Evolutionary conservation across 2,797 vertebrate species (phyloP).

Genomic region (Lophius americanus): DNA sequence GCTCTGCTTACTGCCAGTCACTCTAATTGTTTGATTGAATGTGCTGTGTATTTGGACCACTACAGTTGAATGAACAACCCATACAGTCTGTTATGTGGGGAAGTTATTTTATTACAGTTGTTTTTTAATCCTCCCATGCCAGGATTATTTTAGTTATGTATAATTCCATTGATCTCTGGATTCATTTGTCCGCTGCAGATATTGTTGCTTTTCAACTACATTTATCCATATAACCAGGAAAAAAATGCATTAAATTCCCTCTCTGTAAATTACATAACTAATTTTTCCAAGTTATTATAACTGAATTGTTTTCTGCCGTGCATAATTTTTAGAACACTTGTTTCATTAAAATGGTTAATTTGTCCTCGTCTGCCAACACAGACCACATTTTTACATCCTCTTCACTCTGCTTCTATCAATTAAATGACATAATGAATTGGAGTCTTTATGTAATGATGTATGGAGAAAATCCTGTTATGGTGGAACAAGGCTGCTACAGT

Average conservation of each 20-base stretch:
- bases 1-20: no score
- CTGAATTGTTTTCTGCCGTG: conserved; percentile 57
- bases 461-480: conserved; percentile 74
- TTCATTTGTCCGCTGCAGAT: conserved; percentile 12
- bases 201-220: conserved; percentile 12
- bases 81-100: no score
- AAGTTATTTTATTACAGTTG: not conserved
- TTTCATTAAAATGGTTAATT: conserved; percentile 76
- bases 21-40: no score
- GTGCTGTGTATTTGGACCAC: no score
- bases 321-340: conserved; percentile 66
- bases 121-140: not conserved
- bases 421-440: conserved; percentile 72
- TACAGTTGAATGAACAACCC: no score
- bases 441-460: conserved; percentile 64
- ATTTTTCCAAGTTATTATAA: conserved; percentile 58
- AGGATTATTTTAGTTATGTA: not conserved
- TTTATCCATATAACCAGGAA: conserved; percentile 24
- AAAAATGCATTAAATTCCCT: conserved; percentile 41
- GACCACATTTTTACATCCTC: conserved; percentile 43
- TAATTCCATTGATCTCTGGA: conserved; percentile 17
- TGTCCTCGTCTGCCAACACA: conserved; percentile 58
- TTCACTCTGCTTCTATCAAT: conserved; percentile 68
- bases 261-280: conserved; percentile 42
- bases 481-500: conserved; percentile 67